Conservation (phyloP, 1,140 invertebrate species). For the Diuraphis noxia region DNA sequence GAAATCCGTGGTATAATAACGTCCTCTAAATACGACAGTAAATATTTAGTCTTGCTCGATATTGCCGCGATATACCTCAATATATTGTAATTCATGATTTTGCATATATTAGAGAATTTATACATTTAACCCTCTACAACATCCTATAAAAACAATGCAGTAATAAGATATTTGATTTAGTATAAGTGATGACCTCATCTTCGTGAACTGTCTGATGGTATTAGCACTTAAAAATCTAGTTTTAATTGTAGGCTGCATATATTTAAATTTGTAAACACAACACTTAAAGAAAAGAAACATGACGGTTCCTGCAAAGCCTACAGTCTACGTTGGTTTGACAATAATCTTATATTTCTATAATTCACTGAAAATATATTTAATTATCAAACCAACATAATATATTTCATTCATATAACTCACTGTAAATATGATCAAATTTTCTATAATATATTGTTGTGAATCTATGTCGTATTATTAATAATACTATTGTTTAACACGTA, state of each 20-base stretch:
- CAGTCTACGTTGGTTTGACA: not conserved
- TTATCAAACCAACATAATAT: not conserved
- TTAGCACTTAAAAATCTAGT: not conserved
- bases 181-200: not conserved
- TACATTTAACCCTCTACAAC: not conserved
- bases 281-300: not conserved
- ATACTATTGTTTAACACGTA: not conserved
- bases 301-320: not conserved
- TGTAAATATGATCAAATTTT: not conserved
- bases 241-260: not conserved
- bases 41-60: not conserved
- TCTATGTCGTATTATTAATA: not conserved
- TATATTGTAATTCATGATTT: not conserved
- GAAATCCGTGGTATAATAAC: not conserved
- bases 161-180: not conserved
- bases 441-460: not conserved
- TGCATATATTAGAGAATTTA: not conserved
- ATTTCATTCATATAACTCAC: not conserved
- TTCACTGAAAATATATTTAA: not conserved
- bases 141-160: not conserved
- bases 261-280: not conserved
- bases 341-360: not conserved
- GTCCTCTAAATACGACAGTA: not conserved
- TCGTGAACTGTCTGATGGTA: not conserved
- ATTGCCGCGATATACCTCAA: not conserved